These are phyloP conservation scores for Gobius niger DNA, from an alignment of 2,113 vertebrate species.

Conservation along the genomic window DNA sequence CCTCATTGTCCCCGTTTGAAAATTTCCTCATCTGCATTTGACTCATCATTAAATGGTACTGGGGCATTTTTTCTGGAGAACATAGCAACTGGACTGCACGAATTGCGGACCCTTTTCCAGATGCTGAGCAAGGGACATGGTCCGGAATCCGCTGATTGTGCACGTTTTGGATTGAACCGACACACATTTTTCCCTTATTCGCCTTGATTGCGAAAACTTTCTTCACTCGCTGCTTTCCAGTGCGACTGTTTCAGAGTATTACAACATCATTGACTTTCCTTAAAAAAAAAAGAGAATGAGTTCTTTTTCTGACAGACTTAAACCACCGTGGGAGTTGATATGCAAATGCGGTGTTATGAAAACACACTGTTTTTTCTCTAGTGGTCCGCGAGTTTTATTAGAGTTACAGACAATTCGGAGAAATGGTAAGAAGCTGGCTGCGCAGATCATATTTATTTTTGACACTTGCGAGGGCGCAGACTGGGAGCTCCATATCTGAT, in stretches of 20 bases:
- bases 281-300: not conserved
- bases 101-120: too few relatives aligned
- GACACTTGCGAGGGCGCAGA: not conserved
- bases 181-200: too few relatives aligned
- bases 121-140: too few relatives aligned
- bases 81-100: too few relatives aligned
- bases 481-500: not conserved
- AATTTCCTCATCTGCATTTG: too few relatives aligned
- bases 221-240: not conserved
- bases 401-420: slow-evolving; percentile 1
- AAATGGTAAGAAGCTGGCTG: slow-evolving; percentile 2
- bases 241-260: not conserved
- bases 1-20: too few relatives aligned
- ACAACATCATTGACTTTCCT: not conserved
- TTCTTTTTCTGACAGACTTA: not conserved
- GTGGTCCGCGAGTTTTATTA: slow-evolving; percentile 1
- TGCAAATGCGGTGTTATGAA: slow-evolving; percentile 2
- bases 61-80: too few relatives aligned
- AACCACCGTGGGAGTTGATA: not conserved
- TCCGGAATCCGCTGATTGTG: too few relatives aligned
- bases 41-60: too few relatives aligned
- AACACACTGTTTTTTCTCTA: not conserved
- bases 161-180: too few relatives aligned
- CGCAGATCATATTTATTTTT: slow-evolving; percentile 5
- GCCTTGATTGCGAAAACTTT: not conserved